A percentile compares a stretch with the other conserved stretches of the same genome.
phyloP scores from a whole-genome alignment of 2,797 vertebrate genomes.

The Sparus aurata region DNA sequence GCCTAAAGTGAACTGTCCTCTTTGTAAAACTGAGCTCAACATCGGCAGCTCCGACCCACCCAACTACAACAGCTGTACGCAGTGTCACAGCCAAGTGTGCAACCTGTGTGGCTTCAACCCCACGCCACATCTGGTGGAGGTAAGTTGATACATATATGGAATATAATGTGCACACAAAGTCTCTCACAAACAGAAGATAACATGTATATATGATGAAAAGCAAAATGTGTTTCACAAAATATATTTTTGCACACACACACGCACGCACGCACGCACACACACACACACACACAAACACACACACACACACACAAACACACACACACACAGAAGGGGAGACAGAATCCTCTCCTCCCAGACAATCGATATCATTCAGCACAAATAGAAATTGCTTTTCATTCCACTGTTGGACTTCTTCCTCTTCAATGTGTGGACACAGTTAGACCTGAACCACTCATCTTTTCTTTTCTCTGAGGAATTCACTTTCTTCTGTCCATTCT shows the following conservation, averaged over 20 bases:
- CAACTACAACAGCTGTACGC: slow-evolving; percentile 96
- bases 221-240: background rate
- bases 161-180: background rate
- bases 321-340: background rate
- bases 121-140: slow-evolving; percentile 96
- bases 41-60: slow-evolving; percentile 88
- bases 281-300: background rate
- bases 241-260: background rate
- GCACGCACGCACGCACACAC: background rate
- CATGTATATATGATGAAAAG: background rate
- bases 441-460: background rate
- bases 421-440: slow-evolving; percentile 20
- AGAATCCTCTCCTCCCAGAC: slow-evolving; percentile 31
- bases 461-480: slow-evolving; percentile 17
- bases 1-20: slow-evolving; percentile 91
- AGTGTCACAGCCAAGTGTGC: slow-evolving; percentile 95
- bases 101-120: slow-evolving; percentile 99
- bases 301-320: background rate
- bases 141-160: slow-evolving; percentile 81
- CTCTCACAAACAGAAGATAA: background rate
- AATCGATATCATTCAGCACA: slow-evolving; percentile 53
- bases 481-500: background rate
- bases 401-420: slow-evolving; percentile 19
- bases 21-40: slow-evolving; percentile 97
- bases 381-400: slow-evolving; percentile 46